Evolutionary conservation across 2,888 invertebrate species (phyloP).

Genomic region (Drosophila subsilvestris): DNA sequence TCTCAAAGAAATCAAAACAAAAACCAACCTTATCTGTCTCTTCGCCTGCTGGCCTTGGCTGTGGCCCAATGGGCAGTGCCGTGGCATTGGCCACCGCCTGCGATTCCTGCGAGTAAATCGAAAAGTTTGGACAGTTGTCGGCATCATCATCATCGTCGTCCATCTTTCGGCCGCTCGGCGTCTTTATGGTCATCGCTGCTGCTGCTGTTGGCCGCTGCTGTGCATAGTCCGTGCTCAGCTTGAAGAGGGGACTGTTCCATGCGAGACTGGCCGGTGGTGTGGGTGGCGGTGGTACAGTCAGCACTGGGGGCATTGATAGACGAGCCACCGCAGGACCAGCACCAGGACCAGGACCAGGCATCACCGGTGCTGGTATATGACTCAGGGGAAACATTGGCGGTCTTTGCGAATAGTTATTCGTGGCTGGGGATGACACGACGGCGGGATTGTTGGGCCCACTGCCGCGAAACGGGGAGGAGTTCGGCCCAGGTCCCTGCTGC

Average conservation of each 20-base stretch:
- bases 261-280: conserved; percentile 81
- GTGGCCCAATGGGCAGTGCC: conserved; percentile 51
- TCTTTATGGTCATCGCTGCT: background rate
- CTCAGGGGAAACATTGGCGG: conserved; percentile 53
- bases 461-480: conserved; percentile 16
- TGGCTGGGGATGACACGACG: conserved; percentile 17
- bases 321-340: background rate
- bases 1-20: conserved; percentile 25
- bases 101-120: conserved; percentile 92
- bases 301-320: conserved; percentile 57
- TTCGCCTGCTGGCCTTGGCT: conserved; percentile 41
- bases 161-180: background rate
- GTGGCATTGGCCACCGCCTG: conserved; percentile 86
- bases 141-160: conserved; percentile 85
- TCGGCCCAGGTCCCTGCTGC: conserved; percentile 41
- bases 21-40: conserved; percentile 72
- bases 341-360: conserved; percentile 4
- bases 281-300: conserved; percentile 80
- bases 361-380: conserved; percentile 39
- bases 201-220: background rate
- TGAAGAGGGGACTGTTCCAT: conserved; percentile 80
- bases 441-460: conserved; percentile 1
- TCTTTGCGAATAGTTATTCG: conserved; percentile 56
- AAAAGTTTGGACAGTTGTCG: conserved; percentile 93
- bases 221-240: conserved; percentile 80